A percentile compares a stretch with the other conserved stretches of the same genome.
Conservation (phyloP, 1,140 invertebrate genomes). For the Trachelipus rathkii region DNA sequence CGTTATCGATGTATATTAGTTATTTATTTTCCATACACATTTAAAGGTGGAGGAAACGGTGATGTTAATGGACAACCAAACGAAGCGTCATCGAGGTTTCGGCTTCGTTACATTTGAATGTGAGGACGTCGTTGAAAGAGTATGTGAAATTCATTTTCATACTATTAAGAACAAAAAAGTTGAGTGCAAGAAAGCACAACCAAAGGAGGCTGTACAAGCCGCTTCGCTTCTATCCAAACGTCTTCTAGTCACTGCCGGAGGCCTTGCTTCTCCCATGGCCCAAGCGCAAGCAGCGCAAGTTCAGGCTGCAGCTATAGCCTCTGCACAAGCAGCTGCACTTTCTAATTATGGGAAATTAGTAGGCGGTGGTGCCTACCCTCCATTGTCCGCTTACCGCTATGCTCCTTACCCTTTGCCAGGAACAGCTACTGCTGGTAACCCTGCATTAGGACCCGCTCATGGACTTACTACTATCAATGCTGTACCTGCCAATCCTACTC, state of each 20-base stretch:
- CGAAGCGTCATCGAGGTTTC: constrained; percentile 82
- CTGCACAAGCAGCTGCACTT: constrained; percentile 68
- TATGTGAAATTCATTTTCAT: constrained; percentile 88
- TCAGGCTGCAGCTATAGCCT: constrained; percentile 60
- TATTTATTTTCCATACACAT: no score
- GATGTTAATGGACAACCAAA: constrained; percentile 92
- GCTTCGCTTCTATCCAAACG: constrained; percentile 63
- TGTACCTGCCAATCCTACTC: constrained; percentile 18
- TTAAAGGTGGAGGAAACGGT: constrained; percentile 73
- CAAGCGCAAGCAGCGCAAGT: constrained; percentile 44
- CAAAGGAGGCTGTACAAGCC: constrained; percentile 79
- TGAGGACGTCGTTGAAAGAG: constrained; percentile 80
- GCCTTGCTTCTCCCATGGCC: constrained; percentile 19
- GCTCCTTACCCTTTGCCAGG: constrained; percentile 64
- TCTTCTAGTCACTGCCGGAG: constrained; percentile 58
- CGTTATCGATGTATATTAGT: no score
- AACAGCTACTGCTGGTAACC: constrained; percentile 53
- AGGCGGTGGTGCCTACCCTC: constrained; percentile 48
- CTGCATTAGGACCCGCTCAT: constrained; percentile 53
- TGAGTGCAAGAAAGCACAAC: constrained; percentile 88
- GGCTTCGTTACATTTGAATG: constrained; percentile 89
- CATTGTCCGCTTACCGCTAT: constrained; percentile 54
- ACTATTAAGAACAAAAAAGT: constrained; percentile 91
- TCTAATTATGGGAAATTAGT: constrained; percentile 62
- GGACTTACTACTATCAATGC: constrained; percentile 51